Evolutionary conservation across 2,797 vertebrate species (phyloP).

Genomic region (Pseudochirops corinnae): DNA sequence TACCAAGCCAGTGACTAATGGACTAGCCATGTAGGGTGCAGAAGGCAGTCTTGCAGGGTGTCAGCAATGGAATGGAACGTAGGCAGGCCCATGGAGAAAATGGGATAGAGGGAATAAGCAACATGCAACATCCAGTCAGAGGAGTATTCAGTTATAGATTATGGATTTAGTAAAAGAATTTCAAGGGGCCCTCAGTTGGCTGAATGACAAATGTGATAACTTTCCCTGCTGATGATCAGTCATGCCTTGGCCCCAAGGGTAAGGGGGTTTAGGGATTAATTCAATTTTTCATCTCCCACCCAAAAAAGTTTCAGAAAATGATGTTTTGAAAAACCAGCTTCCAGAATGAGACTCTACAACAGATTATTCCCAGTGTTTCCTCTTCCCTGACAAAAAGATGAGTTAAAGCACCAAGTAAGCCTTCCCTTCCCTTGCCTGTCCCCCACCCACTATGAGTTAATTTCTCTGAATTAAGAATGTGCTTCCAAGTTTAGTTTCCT

Average conservation of each 20-base stretch:
- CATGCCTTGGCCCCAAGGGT: neutral
- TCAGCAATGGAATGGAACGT: neutral
- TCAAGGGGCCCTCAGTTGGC: neutral
- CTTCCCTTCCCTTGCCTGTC: neutral
- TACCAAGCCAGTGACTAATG: conserved; percentile 72
- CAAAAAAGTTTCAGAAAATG: conserved; percentile 31
- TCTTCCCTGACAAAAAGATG: neutral
- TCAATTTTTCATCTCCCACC: conserved; percentile 9
- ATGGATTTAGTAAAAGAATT: neutral
- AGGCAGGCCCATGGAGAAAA: neutral
- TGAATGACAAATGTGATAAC: neutral
- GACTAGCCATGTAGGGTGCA: neutral
- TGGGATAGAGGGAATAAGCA: rapidly evolving
- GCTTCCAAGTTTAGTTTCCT: conserved; percentile 61
- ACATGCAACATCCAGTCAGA: rapidly evolving
- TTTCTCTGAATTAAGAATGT: conserved; percentile 42
- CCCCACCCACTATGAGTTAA: neutral
- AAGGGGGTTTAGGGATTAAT: conserved; percentile 3
- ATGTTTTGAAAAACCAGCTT: conserved; percentile 4
- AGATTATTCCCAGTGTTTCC: neutral
- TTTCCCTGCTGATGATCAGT: neutral
- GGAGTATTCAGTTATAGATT: neutral
- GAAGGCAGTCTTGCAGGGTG: neutral
- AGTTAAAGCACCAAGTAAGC: neutral
- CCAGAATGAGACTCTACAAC: neutral